Evolutionary conservation across 1,140 invertebrate genomes (phyloP).

Genomic region (Periplaneta americana): DNA sequence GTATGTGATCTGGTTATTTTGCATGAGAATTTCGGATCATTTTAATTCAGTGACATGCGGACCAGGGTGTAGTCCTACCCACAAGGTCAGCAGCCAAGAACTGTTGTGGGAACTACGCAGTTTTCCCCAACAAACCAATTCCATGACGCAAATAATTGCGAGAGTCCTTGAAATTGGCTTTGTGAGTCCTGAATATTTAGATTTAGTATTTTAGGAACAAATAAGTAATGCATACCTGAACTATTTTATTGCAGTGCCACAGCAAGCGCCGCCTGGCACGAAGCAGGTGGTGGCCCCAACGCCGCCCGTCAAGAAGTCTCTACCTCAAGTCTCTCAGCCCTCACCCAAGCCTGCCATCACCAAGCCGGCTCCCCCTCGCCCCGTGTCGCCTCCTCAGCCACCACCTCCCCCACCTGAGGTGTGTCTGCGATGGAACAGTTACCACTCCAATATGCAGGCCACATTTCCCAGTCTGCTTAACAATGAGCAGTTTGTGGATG

Average conservation of each 20-base stretch:
- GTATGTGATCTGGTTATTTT: too few relatives aligned
- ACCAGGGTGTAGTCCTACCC: too few relatives aligned
- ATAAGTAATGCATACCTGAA: background rate
- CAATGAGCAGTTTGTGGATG: conserved; percentile 48
- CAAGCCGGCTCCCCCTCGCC: background rate
- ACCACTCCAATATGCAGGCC: conserved; percentile 41
- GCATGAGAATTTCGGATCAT: too few relatives aligned
- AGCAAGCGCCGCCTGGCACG: background rate
- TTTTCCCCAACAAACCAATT: too few relatives aligned
- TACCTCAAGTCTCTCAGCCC: background rate
- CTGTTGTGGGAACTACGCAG: too few relatives aligned
- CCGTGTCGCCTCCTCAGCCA: conserved; percentile 5
- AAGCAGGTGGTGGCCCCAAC: background rate
- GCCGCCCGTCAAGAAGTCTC: background rate
- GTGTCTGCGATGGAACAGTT: conserved; percentile 44
- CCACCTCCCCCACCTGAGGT: conserved; percentile 16
- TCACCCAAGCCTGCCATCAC: background rate
- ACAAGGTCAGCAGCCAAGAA: too few relatives aligned
- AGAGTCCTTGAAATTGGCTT: background rate
- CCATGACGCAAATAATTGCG: too few relatives aligned
- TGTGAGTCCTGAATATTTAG: background rate
- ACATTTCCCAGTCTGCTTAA: conserved; percentile 43
- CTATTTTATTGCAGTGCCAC: background rate
- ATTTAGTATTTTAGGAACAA: background rate
- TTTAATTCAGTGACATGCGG: too few relatives aligned